These are phyloP conservation scores for Pseudococcus jackbeardsleyi DNA, from an alignment of 2,888 invertebrate species.

Conservation along the genomic window DNA sequence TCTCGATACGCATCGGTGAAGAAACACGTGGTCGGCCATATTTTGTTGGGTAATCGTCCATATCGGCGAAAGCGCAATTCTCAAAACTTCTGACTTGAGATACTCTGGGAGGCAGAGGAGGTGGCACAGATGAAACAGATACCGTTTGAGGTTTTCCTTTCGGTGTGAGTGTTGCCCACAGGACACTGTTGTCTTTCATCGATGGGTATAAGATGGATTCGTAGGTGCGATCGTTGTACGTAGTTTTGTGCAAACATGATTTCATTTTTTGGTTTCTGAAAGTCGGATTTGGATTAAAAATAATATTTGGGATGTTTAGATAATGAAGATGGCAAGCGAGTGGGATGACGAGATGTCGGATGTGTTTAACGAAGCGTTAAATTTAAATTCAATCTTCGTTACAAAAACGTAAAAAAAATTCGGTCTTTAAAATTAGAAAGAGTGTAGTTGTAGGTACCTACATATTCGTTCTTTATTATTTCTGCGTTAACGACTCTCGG, in stretches of 20 bases:
- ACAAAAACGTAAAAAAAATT: too few species aligned
- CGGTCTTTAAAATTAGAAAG: too few species aligned
- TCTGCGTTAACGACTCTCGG: too few species aligned
- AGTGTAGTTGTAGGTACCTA: too few species aligned
- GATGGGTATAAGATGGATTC: conserved; percentile 76
- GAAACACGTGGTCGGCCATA: conserved; percentile 78
- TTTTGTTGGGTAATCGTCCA: conserved; percentile 75
- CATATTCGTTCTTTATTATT: too few species aligned
- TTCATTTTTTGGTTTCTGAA: conserved; percentile 61
- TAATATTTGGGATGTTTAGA: too few species aligned
- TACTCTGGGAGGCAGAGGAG: conserved; percentile 65
- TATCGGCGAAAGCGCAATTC: conserved; percentile 84
- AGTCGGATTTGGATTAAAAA: background rate
- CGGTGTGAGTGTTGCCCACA: conserved; percentile 89
- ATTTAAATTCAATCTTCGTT: background rate
- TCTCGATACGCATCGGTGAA: conserved; percentile 81
- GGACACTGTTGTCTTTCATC: conserved; percentile 76
- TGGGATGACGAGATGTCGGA: background rate
- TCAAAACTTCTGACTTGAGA: conserved; percentile 72
- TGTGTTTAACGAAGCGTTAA: conserved; percentile 22
- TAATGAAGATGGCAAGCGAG: background rate
- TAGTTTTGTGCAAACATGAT: conserved; percentile 58
- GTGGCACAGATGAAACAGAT: conserved; percentile 69
- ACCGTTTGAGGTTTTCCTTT: conserved; percentile 73
- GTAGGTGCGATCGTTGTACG: conserved; percentile 68